Percentiles rank a stretch among this genome's conserved stretches.
Conservation (phyloP, 2,797 vertebrate genomes). For the Heteromormyrus szaboi region DNA sequence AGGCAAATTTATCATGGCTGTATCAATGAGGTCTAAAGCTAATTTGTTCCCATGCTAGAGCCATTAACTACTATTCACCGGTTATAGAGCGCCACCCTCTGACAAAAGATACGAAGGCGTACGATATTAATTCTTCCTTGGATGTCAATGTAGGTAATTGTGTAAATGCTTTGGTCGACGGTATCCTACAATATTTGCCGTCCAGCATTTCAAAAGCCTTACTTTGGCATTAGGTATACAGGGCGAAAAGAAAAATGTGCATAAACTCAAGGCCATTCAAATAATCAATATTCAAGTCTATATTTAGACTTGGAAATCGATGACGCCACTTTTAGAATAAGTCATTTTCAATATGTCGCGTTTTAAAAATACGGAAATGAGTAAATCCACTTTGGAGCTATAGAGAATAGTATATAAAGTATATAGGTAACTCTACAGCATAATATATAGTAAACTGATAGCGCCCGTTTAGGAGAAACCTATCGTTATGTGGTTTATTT, state of each 20-base stretch:
- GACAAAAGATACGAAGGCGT: conserved; percentile 22
- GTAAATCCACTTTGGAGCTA: neutral
- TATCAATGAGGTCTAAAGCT: conserved; percentile 28
- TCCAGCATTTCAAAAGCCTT: neutral
- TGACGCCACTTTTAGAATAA: neutral
- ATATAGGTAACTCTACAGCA: neutral
- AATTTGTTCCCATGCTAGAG: conserved; percentile 13
- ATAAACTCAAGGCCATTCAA: neutral
- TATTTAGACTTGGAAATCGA: neutral
- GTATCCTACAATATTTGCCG: neutral
- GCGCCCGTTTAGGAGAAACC: neutral
- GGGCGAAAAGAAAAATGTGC: neutral
- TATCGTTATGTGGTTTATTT: neutral
- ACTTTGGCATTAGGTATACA: neutral
- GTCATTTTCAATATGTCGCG: neutral
- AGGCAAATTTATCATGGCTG: conserved; percentile 40
- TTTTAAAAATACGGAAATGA: neutral
- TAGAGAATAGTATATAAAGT: neutral
- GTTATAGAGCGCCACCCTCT: conserved; percentile 59
- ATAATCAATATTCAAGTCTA: neutral
- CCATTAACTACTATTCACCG: conserved; percentile 40
- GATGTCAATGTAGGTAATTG: neutral
- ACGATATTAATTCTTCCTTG: neutral
- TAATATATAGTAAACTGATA: neutral
- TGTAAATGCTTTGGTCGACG: neutral